Conservation (phyloP, 2,797 vertebrate species). For the Micropoecilia bifurca region DNA sequence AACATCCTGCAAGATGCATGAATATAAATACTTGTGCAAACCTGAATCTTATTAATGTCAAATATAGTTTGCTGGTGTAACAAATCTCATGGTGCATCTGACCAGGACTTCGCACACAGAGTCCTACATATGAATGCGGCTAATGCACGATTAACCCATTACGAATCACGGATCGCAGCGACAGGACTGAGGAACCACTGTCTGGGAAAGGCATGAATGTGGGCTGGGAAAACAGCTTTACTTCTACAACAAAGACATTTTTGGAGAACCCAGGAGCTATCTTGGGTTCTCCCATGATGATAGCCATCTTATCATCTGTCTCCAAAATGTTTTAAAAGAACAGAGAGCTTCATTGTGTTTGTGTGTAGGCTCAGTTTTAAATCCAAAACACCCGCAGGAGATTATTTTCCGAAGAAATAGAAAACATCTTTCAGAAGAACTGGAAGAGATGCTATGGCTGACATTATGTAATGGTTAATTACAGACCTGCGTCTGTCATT, state of each 20-base stretch:
- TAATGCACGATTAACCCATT: not conserved
- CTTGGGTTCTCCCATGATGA: too few relatives aligned
- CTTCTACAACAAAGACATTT: not conserved
- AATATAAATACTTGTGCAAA: not conserved
- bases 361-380: not conserved
- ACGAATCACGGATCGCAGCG: slow-evolving; percentile 6
- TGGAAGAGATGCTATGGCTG: not conserved
- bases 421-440: not conserved
- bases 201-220: slow-evolving; percentile 12
- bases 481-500: not conserved
- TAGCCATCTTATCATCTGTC: not conserved
- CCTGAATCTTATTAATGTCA: not conserved
- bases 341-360: not conserved
- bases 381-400: not conserved
- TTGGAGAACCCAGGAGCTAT: not conserved
- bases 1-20: not conserved
- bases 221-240: not conserved
- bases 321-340: not conserved
- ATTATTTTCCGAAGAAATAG: not conserved
- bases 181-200: slow-evolving; percentile 2
- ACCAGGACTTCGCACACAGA: slow-evolving; percentile 30
- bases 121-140: slow-evolving; percentile 30
- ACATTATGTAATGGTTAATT: not conserved
- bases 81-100: slow-evolving; percentile 15
- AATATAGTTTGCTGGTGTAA: not conserved